phyloP scores from a whole-genome alignment of 2,888 invertebrate species.

The Lochmaea crataegi region DNA sequence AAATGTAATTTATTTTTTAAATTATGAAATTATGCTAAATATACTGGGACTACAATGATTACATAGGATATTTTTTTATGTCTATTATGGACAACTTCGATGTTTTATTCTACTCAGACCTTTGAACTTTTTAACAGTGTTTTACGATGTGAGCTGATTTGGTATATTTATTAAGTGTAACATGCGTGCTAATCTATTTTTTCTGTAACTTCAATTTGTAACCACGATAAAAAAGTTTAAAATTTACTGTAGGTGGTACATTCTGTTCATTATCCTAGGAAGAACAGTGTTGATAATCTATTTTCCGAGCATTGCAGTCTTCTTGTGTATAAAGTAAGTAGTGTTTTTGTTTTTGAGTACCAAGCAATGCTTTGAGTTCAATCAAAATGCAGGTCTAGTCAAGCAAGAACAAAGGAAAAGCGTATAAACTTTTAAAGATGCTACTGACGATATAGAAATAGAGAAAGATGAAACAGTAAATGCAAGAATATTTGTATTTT shows the following conservation, averaged over 20 bases:
- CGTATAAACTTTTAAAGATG: constrained; percentile 51
- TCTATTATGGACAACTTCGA: too few species aligned
- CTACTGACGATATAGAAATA: constrained; percentile 59
- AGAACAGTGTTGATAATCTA: neutral
- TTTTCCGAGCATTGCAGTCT: constrained; percentile 35
- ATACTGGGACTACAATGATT: too few species aligned
- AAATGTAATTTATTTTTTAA: too few species aligned
- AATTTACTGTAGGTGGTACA: constrained; percentile 9
- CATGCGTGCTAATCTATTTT: too few species aligned
- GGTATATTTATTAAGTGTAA: too few species aligned
- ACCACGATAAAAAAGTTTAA: neutral
- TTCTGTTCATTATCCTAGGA: constrained; percentile 13
- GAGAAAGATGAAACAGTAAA: constrained; percentile 45
- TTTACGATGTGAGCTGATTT: too few species aligned
- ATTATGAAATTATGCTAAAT: too few species aligned
- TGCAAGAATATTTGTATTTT: constrained; percentile 44
- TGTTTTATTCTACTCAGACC: too few species aligned
- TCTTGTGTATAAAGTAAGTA: constrained; percentile 34
- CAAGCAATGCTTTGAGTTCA: constrained; percentile 44
- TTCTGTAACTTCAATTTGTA: too few species aligned
- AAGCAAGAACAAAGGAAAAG: constrained; percentile 54
- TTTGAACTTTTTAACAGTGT: too few species aligned
- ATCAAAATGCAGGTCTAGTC: constrained; percentile 50
- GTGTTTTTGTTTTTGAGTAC: constrained; percentile 40
- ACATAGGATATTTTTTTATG: too few species aligned